These are phyloP conservation scores for Nematostella vectensis DNA, from an alignment of 92 coral and sea anemone species.

Conservation along the genomic window DNA sequence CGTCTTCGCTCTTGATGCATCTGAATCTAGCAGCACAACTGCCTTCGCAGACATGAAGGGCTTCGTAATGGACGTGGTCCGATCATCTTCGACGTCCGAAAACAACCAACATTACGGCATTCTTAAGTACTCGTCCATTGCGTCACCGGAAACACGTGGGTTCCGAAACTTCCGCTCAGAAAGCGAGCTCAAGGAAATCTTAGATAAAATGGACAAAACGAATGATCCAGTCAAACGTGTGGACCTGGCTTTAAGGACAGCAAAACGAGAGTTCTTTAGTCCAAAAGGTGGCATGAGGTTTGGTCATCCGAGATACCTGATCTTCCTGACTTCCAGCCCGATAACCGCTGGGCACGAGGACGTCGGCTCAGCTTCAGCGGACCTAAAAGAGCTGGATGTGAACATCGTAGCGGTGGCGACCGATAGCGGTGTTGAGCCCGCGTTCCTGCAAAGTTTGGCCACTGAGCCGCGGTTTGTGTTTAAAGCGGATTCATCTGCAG, in stretches of 20 bases:
- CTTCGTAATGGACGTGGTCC: slow-evolving; percentile 15
- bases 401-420: slow-evolving; percentile 34
- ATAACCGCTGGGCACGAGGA: slow-evolving; percentile 14
- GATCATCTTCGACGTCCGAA: slow-evolving; percentile 27
- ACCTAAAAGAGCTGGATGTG: slow-evolving; percentile 23
- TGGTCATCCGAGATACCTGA: slow-evolving; percentile 36
- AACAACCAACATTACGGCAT: slow-evolving; percentile 32
- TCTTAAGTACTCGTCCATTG: slow-evolving; percentile 16
- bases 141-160: slow-evolving; percentile 16
- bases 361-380: slow-evolving; percentile 11
- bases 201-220: slow-evolving; percentile 18
- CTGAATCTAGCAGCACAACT: slow-evolving; percentile 24
- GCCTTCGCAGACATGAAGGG: slow-evolving; percentile 21
- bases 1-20: slow-evolving; percentile 50
- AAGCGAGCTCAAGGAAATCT: slow-evolving; percentile 3
- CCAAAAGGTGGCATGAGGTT: slow-evolving; percentile 45
- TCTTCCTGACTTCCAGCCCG: slow-evolving; percentile 18
- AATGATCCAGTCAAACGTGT: slow-evolving; percentile 8
- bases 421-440: slow-evolving; percentile 4
- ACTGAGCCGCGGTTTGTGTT: slow-evolving; percentile 17
- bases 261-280: slow-evolving; percentile 42
- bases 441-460: slow-evolving; percentile 24
- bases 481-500: slow-evolving; percentile 2
- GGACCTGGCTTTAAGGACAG: slow-evolving; percentile 32
- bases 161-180: slow-evolving; percentile 30